Evolutionary conservation across 2,113 vertebrate species (phyloP).

Genomic region (Atrichornis clamosus): DNA sequence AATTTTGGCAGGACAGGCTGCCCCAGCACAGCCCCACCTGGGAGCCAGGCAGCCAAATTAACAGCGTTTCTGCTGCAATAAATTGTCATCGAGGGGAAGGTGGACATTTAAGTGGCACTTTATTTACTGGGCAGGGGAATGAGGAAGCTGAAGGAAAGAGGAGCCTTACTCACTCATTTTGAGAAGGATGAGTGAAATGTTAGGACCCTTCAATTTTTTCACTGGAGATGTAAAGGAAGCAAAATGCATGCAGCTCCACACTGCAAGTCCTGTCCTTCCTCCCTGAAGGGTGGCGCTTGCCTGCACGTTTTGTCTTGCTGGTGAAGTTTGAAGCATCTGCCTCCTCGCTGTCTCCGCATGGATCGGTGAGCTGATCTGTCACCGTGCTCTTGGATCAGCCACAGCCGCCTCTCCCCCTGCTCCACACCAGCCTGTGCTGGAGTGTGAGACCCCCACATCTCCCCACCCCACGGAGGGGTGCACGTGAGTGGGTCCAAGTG

Average conservation of each 20-base stretch:
- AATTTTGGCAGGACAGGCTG: not conserved
- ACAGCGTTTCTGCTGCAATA: not conserved
- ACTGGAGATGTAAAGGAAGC: not conserved
- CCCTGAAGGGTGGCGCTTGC: not conserved
- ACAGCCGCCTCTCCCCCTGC: rapidly evolving
- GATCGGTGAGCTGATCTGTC: not conserved
- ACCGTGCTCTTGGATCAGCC: not conserved
- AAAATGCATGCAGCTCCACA: not conserved
- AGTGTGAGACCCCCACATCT: not conserved
- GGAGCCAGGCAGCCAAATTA: not conserved
- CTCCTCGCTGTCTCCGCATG: rapidly evolving
- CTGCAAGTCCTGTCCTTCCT: not conserved
- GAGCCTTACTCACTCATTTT: not conserved
- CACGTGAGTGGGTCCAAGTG: rapidly evolving
- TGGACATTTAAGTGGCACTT: not conserved
- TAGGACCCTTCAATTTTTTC: not conserved
- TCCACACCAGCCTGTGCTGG: not conserved
- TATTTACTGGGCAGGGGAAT: not conserved
- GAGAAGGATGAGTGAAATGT: not conserved
- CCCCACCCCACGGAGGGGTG: rapidly evolving
- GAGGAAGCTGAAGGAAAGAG: not conserved
- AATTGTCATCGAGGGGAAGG: not conserved
- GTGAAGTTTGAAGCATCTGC: not conserved
- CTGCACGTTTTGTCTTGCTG: not conserved
- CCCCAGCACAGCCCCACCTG: slow-evolving; percentile 17